Percentiles rank a stretch among this genome's conserved stretches.
These are phyloP conservation scores for Bolinopsis microptera DNA, from an alignment of 37 sponge, comb jelly and placozoan species.

Conservation along the genomic window DNA sequence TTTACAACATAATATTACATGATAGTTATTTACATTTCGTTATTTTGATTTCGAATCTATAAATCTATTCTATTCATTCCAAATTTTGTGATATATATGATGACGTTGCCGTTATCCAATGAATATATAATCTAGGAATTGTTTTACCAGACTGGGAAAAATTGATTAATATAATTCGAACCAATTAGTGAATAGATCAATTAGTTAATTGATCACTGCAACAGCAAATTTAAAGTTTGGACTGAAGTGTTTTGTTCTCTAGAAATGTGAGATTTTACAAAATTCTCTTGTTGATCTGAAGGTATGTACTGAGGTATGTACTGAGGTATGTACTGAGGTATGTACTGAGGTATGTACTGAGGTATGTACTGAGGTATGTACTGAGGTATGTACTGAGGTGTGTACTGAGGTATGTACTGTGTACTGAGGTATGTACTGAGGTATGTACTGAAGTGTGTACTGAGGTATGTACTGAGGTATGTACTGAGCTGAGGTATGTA, in stretches of 20 bases:
- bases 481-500: too few relatives aligned
- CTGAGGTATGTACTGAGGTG: too few relatives aligned
- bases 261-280: too few relatives aligned
- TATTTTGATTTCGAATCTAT: constrained; percentile 63
- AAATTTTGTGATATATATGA: neutral
- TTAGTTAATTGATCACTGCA: neutral
- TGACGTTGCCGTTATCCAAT: neutral
- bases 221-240: neutral
- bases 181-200: neutral
- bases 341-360: too few relatives aligned
- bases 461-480: too few relatives aligned
- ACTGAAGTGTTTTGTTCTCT: neutral
- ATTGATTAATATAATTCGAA: neutral
- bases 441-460: too few relatives aligned
- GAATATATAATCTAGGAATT: neutral
- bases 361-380: too few relatives aligned
- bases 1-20: constrained; percentile 58
- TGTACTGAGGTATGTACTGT: too few relatives aligned
- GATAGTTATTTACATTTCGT: constrained; percentile 63
- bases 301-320: too few relatives aligned
- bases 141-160: neutral
- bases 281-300: too few relatives aligned
- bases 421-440: too few relatives aligned
- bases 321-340: too few relatives aligned
- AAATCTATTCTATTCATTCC: neutral